These are phyloP conservation scores for Psilopsiagon aurifrons DNA, from an alignment of 2,113 vertebrate genomes.

Conservation along the genomic window DNA sequence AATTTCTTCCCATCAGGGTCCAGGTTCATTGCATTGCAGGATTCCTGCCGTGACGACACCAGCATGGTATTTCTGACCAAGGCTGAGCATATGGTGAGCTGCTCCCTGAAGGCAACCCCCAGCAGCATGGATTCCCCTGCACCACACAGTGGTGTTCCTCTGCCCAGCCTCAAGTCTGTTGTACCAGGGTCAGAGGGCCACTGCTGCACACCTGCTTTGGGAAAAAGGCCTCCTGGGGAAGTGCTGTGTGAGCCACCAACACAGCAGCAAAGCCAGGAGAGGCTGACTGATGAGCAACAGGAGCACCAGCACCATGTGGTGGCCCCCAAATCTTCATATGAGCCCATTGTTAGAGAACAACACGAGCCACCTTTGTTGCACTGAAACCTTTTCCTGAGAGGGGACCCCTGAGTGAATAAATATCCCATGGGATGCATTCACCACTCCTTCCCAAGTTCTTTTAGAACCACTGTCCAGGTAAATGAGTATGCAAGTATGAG, in stretches of 20 bases:
- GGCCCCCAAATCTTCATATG: neutral
- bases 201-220: neutral
- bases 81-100: neutral
- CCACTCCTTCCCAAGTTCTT: neutral
- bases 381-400: neutral
- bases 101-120: neutral
- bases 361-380: neutral
- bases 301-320: neutral
- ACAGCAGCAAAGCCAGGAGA: neutral
- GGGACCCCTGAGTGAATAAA: neutral
- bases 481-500: neutral
- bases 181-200: rapidly evolving
- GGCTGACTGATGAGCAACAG: rapidly evolving
- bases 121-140: neutral
- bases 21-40: rapidly evolving
- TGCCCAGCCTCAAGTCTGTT: neutral
- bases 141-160: neutral
- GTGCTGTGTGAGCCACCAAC: neutral
- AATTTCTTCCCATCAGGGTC: neutral
- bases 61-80: neutral
- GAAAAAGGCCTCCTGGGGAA: neutral
- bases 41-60: neutral
- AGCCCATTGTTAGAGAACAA: neutral
- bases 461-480: neutral
- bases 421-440: neutral